Evolutionary conservation across 2,113 vertebrate genomes (phyloP), one percentile per base, ranked within the genome.

Genomic region (Podiceps cristatus): DNA sequence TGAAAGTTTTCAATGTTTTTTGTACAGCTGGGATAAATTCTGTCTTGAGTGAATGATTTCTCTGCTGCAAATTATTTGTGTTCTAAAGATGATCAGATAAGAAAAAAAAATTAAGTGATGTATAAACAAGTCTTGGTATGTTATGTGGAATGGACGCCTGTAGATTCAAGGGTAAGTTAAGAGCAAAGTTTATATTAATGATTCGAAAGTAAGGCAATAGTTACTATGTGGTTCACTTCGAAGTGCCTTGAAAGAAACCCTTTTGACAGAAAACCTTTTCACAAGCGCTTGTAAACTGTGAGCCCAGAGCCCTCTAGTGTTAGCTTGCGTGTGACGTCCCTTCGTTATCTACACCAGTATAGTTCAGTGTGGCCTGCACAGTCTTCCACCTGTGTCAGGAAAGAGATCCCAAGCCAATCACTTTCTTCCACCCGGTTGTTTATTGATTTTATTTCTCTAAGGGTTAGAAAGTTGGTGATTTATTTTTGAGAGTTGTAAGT

Each of bases 291-390:
- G 58, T 60, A 55, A 88, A 63, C 40, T 74, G 78, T 44, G 69
- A 66, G 64, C 24, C 56, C 53, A 63, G 88, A 91, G 95, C 88
- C 95, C 95, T 87, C 95, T 97, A 52, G 88, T 89, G 97, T 64
- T 80, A n/a, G 20, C 0, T 0, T 7, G 1, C 0, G 5, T 75
- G 53, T 80, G 50, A 44, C 10, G 25, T 8, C 19, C 37, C 29
- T 69, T 25, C 31, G 27, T 45, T 37, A 45, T 9, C 31, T 37
- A 7, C 14, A 9, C 8, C 12, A 17, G 11, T 9, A 31, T 17
- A 27, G 27, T 29, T 83, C 29, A 37, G 27, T 16, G 23, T 42
- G 45, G 37, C 37, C 52, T 29, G 31, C 60, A 8, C 27, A 6
- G 15, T 58, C 13, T 53, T 68, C 55, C 66, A 50, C 16, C 27